A percentile compares a stretch with the other conserved stretches of the same genome.
Evolutionary conservation across 1,140 invertebrate species (phyloP).

Genomic region (Camponotus floridanus): DNA sequence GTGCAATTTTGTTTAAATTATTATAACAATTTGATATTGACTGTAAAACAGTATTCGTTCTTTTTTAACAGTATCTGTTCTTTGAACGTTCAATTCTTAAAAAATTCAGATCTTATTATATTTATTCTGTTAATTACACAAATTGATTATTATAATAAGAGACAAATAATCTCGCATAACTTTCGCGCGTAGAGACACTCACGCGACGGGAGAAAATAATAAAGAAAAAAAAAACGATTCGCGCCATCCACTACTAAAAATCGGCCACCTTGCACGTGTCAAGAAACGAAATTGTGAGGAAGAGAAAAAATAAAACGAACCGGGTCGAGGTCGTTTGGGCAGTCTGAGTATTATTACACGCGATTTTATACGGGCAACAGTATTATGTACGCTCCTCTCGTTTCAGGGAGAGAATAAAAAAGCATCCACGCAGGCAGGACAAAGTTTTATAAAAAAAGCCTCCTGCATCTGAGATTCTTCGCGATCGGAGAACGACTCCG

Average conservation of each 20-base stretch:
- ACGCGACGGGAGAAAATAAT: too few species aligned
- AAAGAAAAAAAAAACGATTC: too few species aligned
- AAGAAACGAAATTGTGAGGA: background rate
- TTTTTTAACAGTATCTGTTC: background rate
- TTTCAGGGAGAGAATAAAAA: background rate
- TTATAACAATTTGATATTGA: background rate
- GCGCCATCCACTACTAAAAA: background rate
- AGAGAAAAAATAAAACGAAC: background rate
- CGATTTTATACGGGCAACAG: background rate
- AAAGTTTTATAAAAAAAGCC: background rate
- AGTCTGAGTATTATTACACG: background rate
- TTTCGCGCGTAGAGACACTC: background rate
- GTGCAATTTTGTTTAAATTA: too few species aligned
- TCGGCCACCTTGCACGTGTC: background rate
- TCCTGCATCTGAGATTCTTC: background rate
- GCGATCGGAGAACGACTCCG: background rate
- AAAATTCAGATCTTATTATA: background rate
- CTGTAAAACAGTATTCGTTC: background rate
- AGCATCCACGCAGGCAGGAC: background rate
- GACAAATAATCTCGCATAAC: background rate
- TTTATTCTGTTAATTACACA: background rate
- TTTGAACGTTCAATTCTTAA: background rate
- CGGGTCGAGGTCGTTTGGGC: slow-evolving; percentile 37
- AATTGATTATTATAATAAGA: background rate
- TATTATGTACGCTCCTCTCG: background rate